Base-by-base conservation (phyloP, 2,888 invertebrate genomes). In the Phasia obesa region DNA sequence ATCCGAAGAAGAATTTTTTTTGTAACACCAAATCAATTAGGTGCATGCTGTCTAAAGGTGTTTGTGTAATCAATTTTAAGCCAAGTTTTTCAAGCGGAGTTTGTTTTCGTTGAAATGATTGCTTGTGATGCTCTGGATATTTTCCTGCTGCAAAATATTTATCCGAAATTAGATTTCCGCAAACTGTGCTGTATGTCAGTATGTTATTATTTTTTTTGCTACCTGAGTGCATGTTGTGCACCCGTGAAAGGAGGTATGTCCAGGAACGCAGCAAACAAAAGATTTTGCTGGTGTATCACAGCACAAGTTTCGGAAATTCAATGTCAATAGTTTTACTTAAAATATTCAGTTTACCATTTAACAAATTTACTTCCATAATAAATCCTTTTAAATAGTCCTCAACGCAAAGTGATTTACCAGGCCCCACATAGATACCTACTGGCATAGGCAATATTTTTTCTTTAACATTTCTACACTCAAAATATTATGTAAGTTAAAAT, bases 281-380 rank as follows among this genome's bases (percentile, higher is more conserved):
- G 51, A 53, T 69, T 69, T 69, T 53, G 69, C 69, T 35, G 67
- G 67, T 53, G 51, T 67, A 67, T 67, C 67, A 53, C 67, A 67
- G 42, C 55, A 53, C 67, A 67, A 51, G 11, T 38, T 38, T 51
- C 67, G 49, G n/a, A 67, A 67, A 51, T 51, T 38, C 4, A 9
- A 67, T 1, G n/a, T 38, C 38, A 38, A n/a, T 67, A 44, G 6
- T 35, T 51, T 51, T 67, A 31, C 35, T 13, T 2, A 21, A 49
- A 23, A 67, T 67, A 35, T 53, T 3, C 27, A 27, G 6, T 4
- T 27, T 27, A 27, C 27, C 27, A 27, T 27, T 27, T 27, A 27
- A 27, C 3, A 27, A 6, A 27, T 27, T 3, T 27, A 27, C 6
- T 27, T 27, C 27, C 27, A 4, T 6, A 27, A 27, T 6, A 27